Base-by-base conservation (phyloP, 35 echinoderm and acorn worm genomes). In the Lytechinus variegatus region DNA sequence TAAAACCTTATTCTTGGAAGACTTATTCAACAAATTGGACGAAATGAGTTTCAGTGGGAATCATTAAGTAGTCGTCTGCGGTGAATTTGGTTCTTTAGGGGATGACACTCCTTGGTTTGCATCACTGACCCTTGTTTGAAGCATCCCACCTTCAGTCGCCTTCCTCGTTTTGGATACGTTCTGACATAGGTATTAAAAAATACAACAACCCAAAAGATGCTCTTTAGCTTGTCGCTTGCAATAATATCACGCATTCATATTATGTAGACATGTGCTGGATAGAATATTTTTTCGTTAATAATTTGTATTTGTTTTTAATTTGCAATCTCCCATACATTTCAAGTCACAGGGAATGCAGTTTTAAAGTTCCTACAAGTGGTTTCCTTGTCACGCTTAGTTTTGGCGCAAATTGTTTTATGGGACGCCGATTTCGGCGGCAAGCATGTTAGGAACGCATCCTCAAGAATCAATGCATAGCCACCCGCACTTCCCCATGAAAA, bases 21-120 rank as follows among this genome's bases (percentile, higher is more conserved):
- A 57, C 92, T 93, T 93, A 57, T 54, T 93, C 92, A 54, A 57
- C 54, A 93, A 93, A 93, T 57, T 93, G 54, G 54, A 54, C 27
- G 54, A 55, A 93, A 93, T 93, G 52, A 93, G 54, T 93, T 93
- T 57, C 92, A 93, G 92, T 12, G 92, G 92, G 92, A 93, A 90
- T 90, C 52, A 44, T 90, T 90, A 90, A 33, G 29, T 44, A 90
- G 88, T 54, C 88, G 88, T 90, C 88, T 90, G 88, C 88, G 88
- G 88, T 90, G 28, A 90, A 52, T 90, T 90, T 54, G 88, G 28
- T 90, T 54, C 88, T 44, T 90, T 90, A 12, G 88, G 88, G 88
- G 52, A 90, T 52, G 88, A 21, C 66, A 79, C 66, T 79, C 66
- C 66, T 79, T 24, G 66, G 66, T 24, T 79, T 79, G 66, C 66